Evolutionary conservation across 2,888 invertebrate genomes (phyloP), one percentile per base, ranked within the genome.

Genomic region (Synergus gifuensis): DNA sequence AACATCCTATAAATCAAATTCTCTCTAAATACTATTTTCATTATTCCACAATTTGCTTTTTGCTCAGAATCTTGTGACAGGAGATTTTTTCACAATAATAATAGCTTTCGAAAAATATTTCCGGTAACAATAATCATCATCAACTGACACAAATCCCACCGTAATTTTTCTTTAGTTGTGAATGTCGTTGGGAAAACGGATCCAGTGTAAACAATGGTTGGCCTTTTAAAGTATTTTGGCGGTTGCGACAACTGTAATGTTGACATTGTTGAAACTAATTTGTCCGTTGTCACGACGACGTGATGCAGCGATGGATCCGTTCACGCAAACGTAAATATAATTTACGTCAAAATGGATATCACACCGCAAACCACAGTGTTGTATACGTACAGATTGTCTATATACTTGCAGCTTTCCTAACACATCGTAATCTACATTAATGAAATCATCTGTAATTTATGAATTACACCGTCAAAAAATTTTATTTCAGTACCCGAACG

Each of bases 201-300:
- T 46, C 36, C 64, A 64, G 40, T 7, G 64, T 40, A 64, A 64
- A 64, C 64, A 64, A 64, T 64, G 64, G 64, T 64, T 64, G 40
- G 64, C 40, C 40, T 64, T 64, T 16, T 40, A n/a, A 46, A 16
- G 14, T 14, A 67, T 67, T 67, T 67, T 67, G 67, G 67, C 11
- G n/a, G 3, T 44, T 66, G 44, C 42, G 40, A 64, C 64, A 42
- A 11, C 16, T 8, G 16, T 58, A 54, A 8, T 36, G 66, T 42
- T 42, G 22, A 69, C 28, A 49, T 7, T 49, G 4, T 69, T 9
- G n/a, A 36, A 49, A 49, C 28, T 54, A 49, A 69, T 69, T 49
- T 69, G 16, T 69, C 14, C 16, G 5, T 12, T 49, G 69, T 69
- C 28, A 69, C 69, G 16, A 49, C 9, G 22, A 18, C 14, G 46